Evolutionary conservation across 1,140 invertebrate species (phyloP), one percentile per base, ranked within the genome.

Genomic region (Anastrepha obliqua): DNA sequence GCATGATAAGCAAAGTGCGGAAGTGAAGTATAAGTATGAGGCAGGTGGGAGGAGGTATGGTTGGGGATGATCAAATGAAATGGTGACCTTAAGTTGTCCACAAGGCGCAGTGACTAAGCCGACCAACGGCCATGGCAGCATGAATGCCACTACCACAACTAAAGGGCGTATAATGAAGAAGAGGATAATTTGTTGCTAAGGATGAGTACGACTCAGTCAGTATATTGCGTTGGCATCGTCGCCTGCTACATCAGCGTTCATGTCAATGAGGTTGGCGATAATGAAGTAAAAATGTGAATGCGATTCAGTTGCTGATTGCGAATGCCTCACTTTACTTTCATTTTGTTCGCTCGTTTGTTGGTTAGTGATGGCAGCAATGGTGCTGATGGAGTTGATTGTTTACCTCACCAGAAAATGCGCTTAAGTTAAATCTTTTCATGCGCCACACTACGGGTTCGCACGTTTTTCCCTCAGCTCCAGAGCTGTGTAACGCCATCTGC

Each of bases 241-340:
- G 29, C 42, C 42, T 6, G 15, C 70, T 15, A 47, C 15, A 47
- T 81, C 74, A 81, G 74, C 74, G 47, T 29, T 20, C 51, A 81
- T 55, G 47, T 13, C 47, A 29, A 81, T 81, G 74, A 8, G 15
- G 47, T 20, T 51, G 74, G n/a, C 47, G 51, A 81, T 81, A 55
- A 81, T 55, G 74, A 51, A 55, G 74, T n/a, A 47, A 51, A 81
- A 81, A 81, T 55, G 74, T 47, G 74, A 74, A 74, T 74, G 64
- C 64, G 64, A 67, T 67, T 67, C 64, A 67, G 64, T 39, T 67
- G 42, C 67, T 74, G 67, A 81, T 81, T 81, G 44, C 47, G 74
- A 58, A 81, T 81, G 47, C 4, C 74, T 55, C n/a, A 81, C 74
- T 81, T 20, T 29, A n/a, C 47, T 17, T 55, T 67, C n/a, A 5